phyloP scores from a whole-genome alignment of 1,140 invertebrate genomes.

The Ceratosolen solmsi region DNA sequence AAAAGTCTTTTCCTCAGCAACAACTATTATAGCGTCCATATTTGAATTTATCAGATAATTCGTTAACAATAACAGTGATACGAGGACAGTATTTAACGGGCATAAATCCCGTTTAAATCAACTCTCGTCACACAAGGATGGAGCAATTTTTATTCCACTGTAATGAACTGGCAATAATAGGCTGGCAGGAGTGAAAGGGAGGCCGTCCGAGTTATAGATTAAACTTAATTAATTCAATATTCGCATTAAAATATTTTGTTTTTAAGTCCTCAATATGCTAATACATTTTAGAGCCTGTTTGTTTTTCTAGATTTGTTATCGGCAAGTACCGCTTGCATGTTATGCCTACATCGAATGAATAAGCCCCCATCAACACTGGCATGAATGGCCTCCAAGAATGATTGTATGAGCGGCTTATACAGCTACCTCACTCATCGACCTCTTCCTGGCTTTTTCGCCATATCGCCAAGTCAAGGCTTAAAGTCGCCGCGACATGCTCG shows the following conservation, averaged over 20 bases:
- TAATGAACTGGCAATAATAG: background rate
- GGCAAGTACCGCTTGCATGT: background rate
- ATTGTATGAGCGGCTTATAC: background rate
- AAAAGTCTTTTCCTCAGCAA: too few species aligned
- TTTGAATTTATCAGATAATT: background rate
- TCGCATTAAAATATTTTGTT: background rate
- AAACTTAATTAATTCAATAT: background rate
- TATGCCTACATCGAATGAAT: background rate
- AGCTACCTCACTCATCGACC: background rate
- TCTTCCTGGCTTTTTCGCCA: background rate
- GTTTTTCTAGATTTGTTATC: constrained; percentile 25
- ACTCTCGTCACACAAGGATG: background rate
- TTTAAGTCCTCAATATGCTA: background rate
- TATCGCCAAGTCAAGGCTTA: background rate
- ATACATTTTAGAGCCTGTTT: background rate
- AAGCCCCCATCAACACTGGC: background rate
- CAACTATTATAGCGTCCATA: background rate
- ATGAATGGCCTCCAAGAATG: background rate
- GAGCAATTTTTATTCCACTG: background rate
- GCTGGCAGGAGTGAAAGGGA: too few species aligned
- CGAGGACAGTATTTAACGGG: background rate
- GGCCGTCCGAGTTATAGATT: background rate
- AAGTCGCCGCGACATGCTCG: background rate
- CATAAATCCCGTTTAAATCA: background rate
- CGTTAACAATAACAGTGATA: background rate